Conservation (phyloP, 1,140 invertebrate genomes). For the Limonius californicus region DNA sequence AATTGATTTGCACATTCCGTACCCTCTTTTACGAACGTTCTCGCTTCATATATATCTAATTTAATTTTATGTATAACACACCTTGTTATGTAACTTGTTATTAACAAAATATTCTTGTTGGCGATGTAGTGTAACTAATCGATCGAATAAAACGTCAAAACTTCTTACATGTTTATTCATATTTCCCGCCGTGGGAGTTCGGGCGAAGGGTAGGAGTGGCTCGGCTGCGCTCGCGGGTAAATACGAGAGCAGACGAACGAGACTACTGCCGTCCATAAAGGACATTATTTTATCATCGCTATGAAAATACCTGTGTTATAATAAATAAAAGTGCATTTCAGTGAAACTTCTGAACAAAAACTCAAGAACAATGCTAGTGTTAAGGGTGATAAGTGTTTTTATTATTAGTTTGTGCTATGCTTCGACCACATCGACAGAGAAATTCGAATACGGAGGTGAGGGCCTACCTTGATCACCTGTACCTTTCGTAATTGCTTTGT, state of each 20-base stretch:
- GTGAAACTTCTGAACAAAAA: not conserved
- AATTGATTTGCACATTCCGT: too few species aligned
- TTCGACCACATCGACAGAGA: not conserved
- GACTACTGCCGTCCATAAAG: conserved; percentile 12
- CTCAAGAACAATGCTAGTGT: conserved; percentile 2
- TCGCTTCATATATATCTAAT: too few species aligned
- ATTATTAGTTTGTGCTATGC: not conserved
- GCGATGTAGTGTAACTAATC: too few species aligned
- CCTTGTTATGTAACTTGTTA: too few species aligned
- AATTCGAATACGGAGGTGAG: conserved; percentile 9
- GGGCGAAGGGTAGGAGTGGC: not conserved
- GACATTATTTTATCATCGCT: conserved; percentile 15
- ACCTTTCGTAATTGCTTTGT: not conserved
- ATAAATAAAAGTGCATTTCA: not conserved
- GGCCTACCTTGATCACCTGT: not conserved
- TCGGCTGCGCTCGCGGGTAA: not conserved
- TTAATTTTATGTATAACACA: too few species aligned
- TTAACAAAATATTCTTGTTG: too few species aligned
- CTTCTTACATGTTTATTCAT: too few species aligned
- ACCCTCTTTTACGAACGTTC: too few species aligned
- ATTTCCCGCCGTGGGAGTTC: too few species aligned
- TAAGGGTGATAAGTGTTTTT: conserved; percentile 4
- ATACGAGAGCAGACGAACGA: not conserved
- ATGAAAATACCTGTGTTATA: conserved; percentile 8
- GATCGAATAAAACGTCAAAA: too few species aligned